Conservation (phyloP, 2,113 vertebrate species). For the Ibidorhyncha struthersii region DNA sequence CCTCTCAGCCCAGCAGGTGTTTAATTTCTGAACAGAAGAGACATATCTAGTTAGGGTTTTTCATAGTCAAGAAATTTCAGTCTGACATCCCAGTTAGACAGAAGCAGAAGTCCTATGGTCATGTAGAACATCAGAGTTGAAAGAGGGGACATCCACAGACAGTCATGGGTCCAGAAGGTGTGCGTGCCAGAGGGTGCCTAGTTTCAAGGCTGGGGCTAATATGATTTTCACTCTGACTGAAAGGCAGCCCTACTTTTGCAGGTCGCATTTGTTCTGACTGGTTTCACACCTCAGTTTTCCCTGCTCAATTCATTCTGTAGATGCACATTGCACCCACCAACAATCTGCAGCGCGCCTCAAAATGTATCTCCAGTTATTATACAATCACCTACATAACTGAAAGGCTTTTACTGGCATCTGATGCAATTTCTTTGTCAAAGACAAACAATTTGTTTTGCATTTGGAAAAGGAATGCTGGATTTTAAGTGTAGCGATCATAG, state of each 20-base stretch:
- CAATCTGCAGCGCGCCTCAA: background rate
- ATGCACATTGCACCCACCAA: background rate
- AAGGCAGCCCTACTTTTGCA: background rate
- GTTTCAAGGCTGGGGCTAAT: background rate
- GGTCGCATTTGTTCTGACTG: background rate
- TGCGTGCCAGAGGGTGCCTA: background rate
- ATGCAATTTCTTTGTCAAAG: background rate
- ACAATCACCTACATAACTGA: background rate
- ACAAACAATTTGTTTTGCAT: background rate
- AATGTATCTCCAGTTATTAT: background rate
- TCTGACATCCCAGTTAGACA: background rate
- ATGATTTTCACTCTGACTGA: background rate
- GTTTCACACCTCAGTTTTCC: background rate
- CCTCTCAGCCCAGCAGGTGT: background rate
- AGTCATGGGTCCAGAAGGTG: background rate
- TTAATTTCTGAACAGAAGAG: background rate
- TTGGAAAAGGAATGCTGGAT: conserved; percentile 31
- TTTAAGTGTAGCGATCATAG: conserved; percentile 40
- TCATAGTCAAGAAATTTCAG: background rate
- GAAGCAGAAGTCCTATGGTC: background rate
- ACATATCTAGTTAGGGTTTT: background rate
- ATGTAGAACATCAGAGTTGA: background rate
- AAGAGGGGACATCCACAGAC: background rate
- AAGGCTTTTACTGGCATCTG: background rate
- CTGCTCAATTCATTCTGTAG: background rate